Percentiles rank a stretch among this genome's conserved stretches.
These are phyloP conservation scores for Eustalomyia histrio DNA, from an alignment of 2,888 invertebrate genomes.

Conservation along the genomic window DNA sequence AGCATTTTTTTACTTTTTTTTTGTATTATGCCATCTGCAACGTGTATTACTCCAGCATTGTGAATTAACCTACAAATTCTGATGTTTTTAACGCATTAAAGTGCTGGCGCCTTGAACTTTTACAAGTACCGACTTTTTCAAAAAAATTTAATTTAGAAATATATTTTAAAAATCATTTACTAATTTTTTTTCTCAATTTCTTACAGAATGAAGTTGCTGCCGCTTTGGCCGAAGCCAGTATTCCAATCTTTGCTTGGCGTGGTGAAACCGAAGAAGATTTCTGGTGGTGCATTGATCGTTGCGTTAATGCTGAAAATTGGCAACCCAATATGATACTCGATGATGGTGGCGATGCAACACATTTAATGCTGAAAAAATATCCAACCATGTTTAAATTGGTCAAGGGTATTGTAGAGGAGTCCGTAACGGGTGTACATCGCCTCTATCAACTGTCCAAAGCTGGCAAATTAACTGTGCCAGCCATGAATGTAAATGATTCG, in stretches of 20 bases:
- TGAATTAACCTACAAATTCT: too few relatives aligned
- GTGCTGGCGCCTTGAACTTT: too few relatives aligned
- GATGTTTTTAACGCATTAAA: too few relatives aligned
- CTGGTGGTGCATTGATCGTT: constrained; percentile 99
- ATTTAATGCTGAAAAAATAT: constrained; percentile 97
- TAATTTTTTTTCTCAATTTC: background rate
- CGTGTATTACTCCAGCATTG: too few relatives aligned
- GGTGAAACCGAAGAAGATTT: constrained; percentile 99
- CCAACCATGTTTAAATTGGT: constrained; percentile 95
- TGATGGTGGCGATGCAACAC: constrained; percentile 98
- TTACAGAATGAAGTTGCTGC: constrained; percentile 96
- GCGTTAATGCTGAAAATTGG: constrained; percentile 95
- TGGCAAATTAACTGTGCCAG: constrained; percentile 95
- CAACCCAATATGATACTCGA: constrained; percentile 99
- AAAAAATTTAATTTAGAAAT: too few relatives aligned
- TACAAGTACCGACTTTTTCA: too few relatives aligned
- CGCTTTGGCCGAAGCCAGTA: constrained; percentile 93
- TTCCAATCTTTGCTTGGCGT: constrained; percentile 97
- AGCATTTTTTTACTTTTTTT: too few relatives aligned
- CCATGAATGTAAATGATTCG: constrained; percentile 99
- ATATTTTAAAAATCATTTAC: too few relatives aligned
- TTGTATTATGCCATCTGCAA: too few relatives aligned
- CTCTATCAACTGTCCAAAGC: constrained; percentile 97
- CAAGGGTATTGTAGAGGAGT: constrained; percentile 98
- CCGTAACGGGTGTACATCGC: constrained; percentile 98